Base-by-base conservation (phyloP, 2,888 invertebrate species). In the Pandemis cinnamomeana region DNA sequence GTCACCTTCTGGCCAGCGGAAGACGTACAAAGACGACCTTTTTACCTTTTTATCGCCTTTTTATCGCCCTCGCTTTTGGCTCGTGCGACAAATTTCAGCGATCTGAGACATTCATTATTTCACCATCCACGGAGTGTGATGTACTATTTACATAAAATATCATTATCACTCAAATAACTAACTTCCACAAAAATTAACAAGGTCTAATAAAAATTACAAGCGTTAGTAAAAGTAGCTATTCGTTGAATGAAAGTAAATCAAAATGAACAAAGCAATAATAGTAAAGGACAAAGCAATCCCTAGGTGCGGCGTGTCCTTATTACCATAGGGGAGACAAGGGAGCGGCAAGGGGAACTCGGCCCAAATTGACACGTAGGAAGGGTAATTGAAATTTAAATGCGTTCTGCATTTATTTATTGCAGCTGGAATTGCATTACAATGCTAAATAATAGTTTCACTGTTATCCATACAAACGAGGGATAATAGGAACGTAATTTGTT, bases 351-450 rank as follows among this genome's bases (percentile, higher is more conserved):
- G 72, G 72, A 62, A 62, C n/a, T 15, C 44, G 15, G 42, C 10
- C 42, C 55, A 64, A 58, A 69, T 58, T 64, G 68, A 58, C 67
- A 10, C 13, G 20, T 20, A 58, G 66, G 61, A 72, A 51, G 73
- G 60, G 73, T 69, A 73, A 73, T 73, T 73, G 73, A 73, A 72
- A 70, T 73, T 73, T 73, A 70, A 70, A 73, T 70, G 69, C 60
- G 66, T 60, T 67, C 66, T 61, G 71, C 69, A 60, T 60, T 69
- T 67, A 61, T 62, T 53, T n/a, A 58, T 73, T 69, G 58, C 60
- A 51, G 48, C 64, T 58, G 42, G 64, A 51, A 69, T 46, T 69
- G 63, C 48, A 64, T 68, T 10, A 55, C 48, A 64, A 13, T 41
- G 51, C n/a, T 58, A 58, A 58, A 36, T 15, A 41, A 66, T 67